Conservation (phyloP, 2,888 invertebrate genomes). For the Salticus scenicus region DNA sequence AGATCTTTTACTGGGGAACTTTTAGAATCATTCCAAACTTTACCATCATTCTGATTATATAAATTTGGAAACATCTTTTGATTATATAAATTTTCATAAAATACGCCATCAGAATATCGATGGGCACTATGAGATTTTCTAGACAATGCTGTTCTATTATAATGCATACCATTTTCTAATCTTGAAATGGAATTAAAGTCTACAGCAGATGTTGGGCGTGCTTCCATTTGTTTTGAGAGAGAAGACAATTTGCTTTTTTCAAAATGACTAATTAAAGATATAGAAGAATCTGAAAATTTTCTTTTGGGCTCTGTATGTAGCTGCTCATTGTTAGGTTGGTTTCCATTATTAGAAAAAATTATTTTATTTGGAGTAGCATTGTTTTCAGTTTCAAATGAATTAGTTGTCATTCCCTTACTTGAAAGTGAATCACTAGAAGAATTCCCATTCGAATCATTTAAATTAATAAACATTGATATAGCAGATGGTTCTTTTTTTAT, state of each 20-base stretch:
- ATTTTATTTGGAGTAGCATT: neutral
- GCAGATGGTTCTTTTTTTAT: conserved; percentile 44
- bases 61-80: conserved; percentile 26
- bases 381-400: neutral
- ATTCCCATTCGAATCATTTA: conserved; percentile 41
- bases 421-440: conserved; percentile 1
- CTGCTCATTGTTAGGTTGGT: neutral
- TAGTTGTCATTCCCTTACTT: neutral
- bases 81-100: conserved; percentile 43
- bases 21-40: conserved; percentile 39
- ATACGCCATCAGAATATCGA: conserved; percentile 56
- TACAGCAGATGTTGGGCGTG: conserved; percentile 37
- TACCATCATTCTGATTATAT: conserved; percentile 25
- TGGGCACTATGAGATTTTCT: conserved; percentile 55
- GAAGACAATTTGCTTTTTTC: conserved; percentile 35
- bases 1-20: conserved; percentile 28
- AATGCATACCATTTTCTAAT: conserved; percentile 7
- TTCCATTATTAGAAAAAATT: neutral
- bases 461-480: conserved; percentile 70
- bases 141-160: neutral
- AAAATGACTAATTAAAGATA: conserved; percentile 10
- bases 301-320: conserved; percentile 18
- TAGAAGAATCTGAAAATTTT: conserved; percentile 53
- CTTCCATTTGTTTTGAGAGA: conserved; percentile 26
- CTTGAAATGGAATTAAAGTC: conserved; percentile 25